A percentile compares a stretch with the other conserved stretches of the same genome.
Evolutionary conservation across 1,140 invertebrate species (phyloP).

Genomic region (Drosophila parabipectinata): DNA sequence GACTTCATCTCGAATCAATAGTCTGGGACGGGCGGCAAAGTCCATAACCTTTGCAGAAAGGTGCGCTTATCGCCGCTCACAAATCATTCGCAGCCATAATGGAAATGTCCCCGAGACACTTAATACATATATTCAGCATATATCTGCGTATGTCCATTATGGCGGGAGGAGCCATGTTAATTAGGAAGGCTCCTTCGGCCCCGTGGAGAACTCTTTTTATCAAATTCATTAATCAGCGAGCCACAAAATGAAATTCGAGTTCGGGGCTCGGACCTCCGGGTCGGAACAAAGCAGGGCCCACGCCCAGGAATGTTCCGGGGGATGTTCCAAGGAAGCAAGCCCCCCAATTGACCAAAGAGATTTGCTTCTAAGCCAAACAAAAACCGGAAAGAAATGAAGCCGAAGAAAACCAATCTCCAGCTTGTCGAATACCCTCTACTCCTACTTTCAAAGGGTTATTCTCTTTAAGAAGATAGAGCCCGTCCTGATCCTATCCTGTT

Average conservation of each 20-base stretch:
- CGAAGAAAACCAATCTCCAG: no score
- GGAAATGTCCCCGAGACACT: conserved; percentile 52
- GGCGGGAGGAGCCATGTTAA: conserved; percentile 58
- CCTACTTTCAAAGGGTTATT: background rate
- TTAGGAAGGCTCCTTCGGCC: conserved; percentile 51
- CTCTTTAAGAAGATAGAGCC: no score
- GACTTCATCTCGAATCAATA: conserved; percentile 51
- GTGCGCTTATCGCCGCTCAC: conserved; percentile 67
- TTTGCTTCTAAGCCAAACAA: conserved; percentile 21
- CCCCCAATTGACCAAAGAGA: conserved; percentile 57
- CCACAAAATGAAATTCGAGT: conserved; percentile 49
- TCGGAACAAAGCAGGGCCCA: background rate
- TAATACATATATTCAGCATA: conserved; percentile 1
- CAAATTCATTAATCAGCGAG: conserved; percentile 74
- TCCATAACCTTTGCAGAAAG: conserved; percentile 18
- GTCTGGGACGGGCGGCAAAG: conserved; percentile 40
- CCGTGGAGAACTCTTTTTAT: conserved; percentile 62
- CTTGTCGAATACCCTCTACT: background rate
- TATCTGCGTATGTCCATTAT: conserved; percentile 9
- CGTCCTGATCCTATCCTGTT: background rate
- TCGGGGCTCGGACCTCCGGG: conserved; percentile 20
- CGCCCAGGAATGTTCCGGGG: background rate
- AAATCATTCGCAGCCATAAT: conserved; percentile 69
- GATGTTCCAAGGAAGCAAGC: conserved; percentile 2
- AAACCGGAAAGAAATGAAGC: background rate